Conservation (phyloP, 2,113 vertebrate genomes). For the Dasyurus viverrinus region DNA sequence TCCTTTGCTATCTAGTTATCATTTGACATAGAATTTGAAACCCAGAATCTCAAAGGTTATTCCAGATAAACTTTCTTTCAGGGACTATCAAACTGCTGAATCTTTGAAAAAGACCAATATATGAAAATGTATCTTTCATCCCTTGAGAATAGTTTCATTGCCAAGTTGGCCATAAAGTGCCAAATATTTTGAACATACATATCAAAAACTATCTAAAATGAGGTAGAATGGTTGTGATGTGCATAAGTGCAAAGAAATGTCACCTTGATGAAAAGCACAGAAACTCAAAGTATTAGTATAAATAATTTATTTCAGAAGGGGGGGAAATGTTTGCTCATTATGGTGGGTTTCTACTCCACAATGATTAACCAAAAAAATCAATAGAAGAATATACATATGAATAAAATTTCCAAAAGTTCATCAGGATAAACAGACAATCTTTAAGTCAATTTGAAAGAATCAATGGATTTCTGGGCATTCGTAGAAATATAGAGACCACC, state of each 20-base stretch:
- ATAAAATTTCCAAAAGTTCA: not conserved
- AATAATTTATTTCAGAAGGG: not conserved
- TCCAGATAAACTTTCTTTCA: not conserved
- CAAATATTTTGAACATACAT: not conserved
- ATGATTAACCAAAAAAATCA: not conserved
- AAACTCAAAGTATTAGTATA: not conserved
- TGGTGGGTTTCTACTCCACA: not conserved
- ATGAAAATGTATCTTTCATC: not conserved
- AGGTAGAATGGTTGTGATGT: not conserved
- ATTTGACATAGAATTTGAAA: not conserved
- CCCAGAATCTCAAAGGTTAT: not conserved
- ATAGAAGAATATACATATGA: not conserved
- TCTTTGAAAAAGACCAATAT: not conserved
- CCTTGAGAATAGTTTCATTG: not conserved
- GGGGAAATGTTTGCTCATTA: not conserved
- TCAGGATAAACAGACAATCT: not conserved
- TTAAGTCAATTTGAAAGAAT: not conserved
- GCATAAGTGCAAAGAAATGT: not conserved
- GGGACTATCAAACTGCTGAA: not conserved
- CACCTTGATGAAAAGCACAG: not conserved
- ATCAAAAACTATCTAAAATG: not conserved
- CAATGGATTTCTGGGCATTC: not conserved
- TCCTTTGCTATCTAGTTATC: not conserved
- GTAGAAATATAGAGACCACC: not conserved
- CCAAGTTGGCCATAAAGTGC: not conserved